Percentiles rank a stretch among this genome's conserved stretches.
Evolutionary conservation across 1,140 invertebrate genomes (phyloP).

Genomic region (Aphelinus certus): DNA sequence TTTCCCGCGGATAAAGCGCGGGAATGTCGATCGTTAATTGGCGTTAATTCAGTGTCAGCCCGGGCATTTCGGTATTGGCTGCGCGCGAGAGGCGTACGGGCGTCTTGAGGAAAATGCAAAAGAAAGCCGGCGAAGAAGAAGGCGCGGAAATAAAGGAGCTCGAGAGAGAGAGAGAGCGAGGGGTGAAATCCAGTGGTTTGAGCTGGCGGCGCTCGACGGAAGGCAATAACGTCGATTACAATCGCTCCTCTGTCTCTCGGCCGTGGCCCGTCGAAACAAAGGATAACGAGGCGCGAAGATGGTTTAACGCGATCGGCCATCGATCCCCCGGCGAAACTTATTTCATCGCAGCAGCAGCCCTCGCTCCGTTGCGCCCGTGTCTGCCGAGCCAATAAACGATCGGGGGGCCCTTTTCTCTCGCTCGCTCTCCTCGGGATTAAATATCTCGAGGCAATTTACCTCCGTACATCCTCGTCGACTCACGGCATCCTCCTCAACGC

Average conservation of each 20-base stretch:
- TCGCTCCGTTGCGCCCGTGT: conserved; percentile 48
- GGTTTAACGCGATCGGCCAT: conserved; percentile 60
- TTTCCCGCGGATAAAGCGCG: too few species aligned
- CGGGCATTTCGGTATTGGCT: too few species aligned
- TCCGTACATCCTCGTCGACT: conserved; percentile 28
- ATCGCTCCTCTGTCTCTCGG: conserved; percentile 30
- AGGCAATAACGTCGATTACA: conserved; percentile 48
- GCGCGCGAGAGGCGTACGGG: too few species aligned
- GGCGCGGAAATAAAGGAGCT: not conserved
- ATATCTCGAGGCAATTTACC: conserved; percentile 62
- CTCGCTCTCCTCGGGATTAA: conserved; percentile 51
- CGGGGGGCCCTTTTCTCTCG: conserved; percentile 50
- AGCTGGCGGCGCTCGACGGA: conserved; percentile 12
- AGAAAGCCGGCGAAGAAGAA: not conserved
- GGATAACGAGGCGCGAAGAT: conserved; percentile 64
- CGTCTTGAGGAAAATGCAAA: not conserved
- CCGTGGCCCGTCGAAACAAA: conserved; percentile 52
- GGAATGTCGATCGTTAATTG: too few species aligned
- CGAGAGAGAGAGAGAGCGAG: not conserved
- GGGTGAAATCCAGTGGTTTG: conserved; percentile 23
- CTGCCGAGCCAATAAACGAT: conserved; percentile 60
- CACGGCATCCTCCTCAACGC: conserved; percentile 20
- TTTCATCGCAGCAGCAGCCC: conserved; percentile 46
- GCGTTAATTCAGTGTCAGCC: too few species aligned
- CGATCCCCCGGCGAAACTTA: conserved; percentile 58